These are phyloP conservation scores for Vipera ursinii DNA, from an alignment of 2,797 vertebrate species.

Conservation along the genomic window DNA sequence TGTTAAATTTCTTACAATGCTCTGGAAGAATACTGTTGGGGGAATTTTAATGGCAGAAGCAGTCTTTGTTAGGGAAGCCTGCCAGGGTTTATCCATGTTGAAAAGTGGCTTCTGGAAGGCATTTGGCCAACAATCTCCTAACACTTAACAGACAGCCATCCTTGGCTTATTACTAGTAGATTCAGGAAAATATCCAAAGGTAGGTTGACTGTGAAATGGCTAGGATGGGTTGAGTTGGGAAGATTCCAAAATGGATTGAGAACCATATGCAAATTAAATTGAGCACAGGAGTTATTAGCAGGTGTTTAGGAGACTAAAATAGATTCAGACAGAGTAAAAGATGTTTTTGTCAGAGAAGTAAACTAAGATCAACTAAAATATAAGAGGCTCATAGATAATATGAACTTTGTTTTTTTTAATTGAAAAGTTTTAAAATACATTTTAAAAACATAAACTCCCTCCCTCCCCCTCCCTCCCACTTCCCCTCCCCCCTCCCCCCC, in stretches of 20 bases:
- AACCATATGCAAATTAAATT: not conserved
- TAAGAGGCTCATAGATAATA: not conserved
- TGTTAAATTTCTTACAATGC: not conserved
- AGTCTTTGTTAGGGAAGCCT: not conserved
- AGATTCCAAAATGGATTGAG: not conserved
- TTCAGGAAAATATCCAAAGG: not conserved
- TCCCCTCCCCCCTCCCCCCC: too few species aligned
- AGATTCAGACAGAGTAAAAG: not conserved
- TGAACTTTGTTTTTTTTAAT: not conserved
- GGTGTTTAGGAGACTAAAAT: not conserved
- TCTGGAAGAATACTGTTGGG: not conserved
- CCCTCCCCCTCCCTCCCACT: too few species aligned
- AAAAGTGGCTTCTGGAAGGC: not conserved
- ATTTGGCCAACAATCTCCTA: not conserved
- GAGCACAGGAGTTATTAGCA: not conserved
- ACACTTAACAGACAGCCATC: not conserved
- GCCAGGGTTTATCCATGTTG: too few species aligned
- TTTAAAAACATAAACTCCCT: too few species aligned
- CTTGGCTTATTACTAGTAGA: not conserved
- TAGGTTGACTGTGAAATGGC: not conserved
- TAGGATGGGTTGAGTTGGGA: not conserved
- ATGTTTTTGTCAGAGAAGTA: not conserved
- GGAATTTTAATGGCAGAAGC: not conserved
- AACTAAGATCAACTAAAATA: not conserved
- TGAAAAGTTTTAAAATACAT: too few species aligned